Percentiles rank a stretch among this genome's conserved stretches.
Evolutionary conservation across 2,113 vertebrate genomes (phyloP).

Genomic region (Melanerpes formicivorus): DNA sequence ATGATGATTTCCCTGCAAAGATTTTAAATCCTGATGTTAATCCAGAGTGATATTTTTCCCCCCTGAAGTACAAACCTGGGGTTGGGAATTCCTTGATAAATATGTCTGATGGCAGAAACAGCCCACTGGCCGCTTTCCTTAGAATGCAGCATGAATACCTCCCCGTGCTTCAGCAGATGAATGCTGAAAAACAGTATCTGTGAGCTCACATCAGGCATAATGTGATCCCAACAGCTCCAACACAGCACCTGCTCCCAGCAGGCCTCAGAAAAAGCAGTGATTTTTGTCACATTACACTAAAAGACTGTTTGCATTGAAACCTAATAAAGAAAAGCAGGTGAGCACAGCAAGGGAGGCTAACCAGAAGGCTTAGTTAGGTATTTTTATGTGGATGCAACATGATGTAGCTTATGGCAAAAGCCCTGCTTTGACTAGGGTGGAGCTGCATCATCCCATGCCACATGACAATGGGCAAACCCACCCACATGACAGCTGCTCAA

Average conservation of each 20-base stretch:
- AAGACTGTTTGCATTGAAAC: background rate
- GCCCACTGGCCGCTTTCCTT: background rate
- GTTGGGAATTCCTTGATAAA: slow-evolving; percentile 12
- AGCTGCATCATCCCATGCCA: background rate
- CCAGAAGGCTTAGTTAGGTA: background rate
- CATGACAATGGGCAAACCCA: background rate
- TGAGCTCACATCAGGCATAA: background rate
- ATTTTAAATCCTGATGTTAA: slow-evolving; percentile 21
- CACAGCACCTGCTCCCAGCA: background rate
- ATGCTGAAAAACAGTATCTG: background rate
- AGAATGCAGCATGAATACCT: background rate
- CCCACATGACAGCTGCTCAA: background rate
- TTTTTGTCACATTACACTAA: background rate
- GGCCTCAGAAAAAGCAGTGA: background rate
- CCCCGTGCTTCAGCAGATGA: background rate
- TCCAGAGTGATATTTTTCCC: background rate
- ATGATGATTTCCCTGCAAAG: background rate
- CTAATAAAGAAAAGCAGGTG: background rate
- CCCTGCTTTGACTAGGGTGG: background rate
- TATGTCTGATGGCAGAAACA: slow-evolving; percentile 1
- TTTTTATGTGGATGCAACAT: background rate
- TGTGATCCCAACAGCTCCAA: background rate
- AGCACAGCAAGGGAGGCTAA: background rate
- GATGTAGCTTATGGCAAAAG: background rate
- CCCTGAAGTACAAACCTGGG: background rate